These are phyloP conservation scores for Acronicta psi DNA, from an alignment of 2,888 invertebrate genomes.

Conservation along the genomic window DNA sequence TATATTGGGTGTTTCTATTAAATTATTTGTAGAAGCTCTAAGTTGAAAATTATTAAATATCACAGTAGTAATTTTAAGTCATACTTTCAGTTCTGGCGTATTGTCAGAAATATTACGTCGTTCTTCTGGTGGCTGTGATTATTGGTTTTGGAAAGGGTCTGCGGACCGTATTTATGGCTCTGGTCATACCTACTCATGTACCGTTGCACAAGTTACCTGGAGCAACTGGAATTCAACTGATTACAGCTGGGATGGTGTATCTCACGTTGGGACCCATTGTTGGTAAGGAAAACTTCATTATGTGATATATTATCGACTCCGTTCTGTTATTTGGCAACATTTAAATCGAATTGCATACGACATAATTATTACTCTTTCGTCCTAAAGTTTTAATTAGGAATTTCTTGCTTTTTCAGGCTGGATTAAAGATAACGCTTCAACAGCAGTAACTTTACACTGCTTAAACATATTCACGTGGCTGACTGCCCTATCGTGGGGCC, in stretches of 20 bases:
- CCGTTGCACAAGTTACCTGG: constrained; percentile 91
- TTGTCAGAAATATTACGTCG: constrained; percentile 87
- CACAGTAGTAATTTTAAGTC: neutral
- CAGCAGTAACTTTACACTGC: constrained; percentile 90
- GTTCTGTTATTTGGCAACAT: neutral
- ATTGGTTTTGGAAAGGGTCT: constrained; percentile 92
- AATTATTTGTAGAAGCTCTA: no score
- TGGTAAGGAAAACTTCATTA: constrained; percentile 79
- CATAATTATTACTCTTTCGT: no score
- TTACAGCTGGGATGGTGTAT: constrained; percentile 91
- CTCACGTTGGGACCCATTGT: constrained; percentile 90
- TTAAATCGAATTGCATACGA: no score
- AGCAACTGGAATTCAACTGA: constrained; percentile 91
- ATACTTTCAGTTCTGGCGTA: constrained; percentile 90
- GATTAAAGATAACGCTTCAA: constrained; percentile 90
- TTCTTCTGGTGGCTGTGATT: constrained; percentile 89
- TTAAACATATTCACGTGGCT: constrained; percentile 91
- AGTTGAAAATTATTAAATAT: no score
- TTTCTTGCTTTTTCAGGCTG: constrained; percentile 81
- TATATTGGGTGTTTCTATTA: no score
- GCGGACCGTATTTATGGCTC: constrained; percentile 92
- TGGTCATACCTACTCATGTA: constrained; percentile 92
- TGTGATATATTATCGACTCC: neutral
- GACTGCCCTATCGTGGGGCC: constrained; percentile 90
- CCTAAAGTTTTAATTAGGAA: no score